These are phyloP conservation scores for Porites lutea DNA, from an alignment of 64 coral and sea anemone species.

Conservation along the genomic window DNA sequence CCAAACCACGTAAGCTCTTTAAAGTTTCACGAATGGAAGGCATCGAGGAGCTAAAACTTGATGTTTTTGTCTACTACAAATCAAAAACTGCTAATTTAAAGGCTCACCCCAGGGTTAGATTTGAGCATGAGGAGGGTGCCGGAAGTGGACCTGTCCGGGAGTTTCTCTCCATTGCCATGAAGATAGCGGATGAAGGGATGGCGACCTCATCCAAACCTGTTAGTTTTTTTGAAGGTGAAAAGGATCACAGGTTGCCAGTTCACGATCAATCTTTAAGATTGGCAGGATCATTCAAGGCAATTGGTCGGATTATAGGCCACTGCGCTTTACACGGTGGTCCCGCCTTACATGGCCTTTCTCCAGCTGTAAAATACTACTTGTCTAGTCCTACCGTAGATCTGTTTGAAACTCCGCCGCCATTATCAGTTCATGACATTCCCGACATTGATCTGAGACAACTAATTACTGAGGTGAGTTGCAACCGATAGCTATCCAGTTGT, in stretches of 20 bases:
- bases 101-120: slow-evolving; percentile 2
- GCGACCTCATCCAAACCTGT: slow-evolving; percentile 6
- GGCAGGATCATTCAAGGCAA: slow-evolving; percentile 44
- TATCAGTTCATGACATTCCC: slow-evolving; percentile 36
- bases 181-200: slow-evolving; percentile 30
- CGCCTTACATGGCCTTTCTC: slow-evolving; percentile 38
- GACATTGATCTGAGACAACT: slow-evolving; percentile 28
- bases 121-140: slow-evolving; percentile 49
- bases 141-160: slow-evolving; percentile 51
- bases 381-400: not conserved
- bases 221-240: slow-evolving; percentile 38
- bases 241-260: slow-evolving; percentile 46
- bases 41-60: slow-evolving; percentile 18
- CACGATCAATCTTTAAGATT: slow-evolving; percentile 23
- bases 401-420: not conserved
- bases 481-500: too few relatives aligned
- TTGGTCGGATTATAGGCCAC: slow-evolving; percentile 59
- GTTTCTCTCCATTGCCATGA: slow-evolving; percentile 28
- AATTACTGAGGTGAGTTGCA: slow-evolving; percentile 22
- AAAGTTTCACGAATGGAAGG: slow-evolving; percentile 5
- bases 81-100: not conserved
- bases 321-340: slow-evolving; percentile 26
- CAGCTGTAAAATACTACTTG: slow-evolving; percentile 21
- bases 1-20: slow-evolving; percentile 14
- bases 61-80: slow-evolving; percentile 28